Evolutionary conservation across 2,888 invertebrate genomes (phyloP).

Genomic region (Hemistola chrysoprasaria): DNA sequence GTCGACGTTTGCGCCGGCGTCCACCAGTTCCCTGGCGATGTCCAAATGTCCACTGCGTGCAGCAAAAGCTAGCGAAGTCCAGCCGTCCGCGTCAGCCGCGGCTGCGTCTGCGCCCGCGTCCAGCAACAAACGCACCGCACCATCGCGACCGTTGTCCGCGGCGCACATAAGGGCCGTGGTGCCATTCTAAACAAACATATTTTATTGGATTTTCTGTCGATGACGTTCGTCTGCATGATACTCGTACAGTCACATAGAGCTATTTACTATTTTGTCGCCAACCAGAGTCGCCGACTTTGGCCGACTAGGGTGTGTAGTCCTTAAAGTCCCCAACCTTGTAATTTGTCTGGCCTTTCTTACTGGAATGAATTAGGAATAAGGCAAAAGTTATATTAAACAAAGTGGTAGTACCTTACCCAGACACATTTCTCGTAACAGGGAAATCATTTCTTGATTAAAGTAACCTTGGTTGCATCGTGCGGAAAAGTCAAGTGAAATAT

Average conservation of each 20-base stretch:
- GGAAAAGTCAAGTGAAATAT: no score
- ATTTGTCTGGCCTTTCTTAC: no score
- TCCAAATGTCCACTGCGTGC: constrained; percentile 93
- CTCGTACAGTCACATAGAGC: no score
- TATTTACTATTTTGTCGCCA: no score
- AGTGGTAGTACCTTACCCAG: constrained; percentile 94
- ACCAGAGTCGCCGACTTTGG: no score
- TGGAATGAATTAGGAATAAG: no score
- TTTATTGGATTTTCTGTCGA: no score
- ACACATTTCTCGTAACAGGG: constrained; percentile 1
- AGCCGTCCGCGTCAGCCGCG: constrained; percentile 95
- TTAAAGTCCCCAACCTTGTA: no score
- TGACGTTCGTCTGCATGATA: no score
- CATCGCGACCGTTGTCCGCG: constrained; percentile 90
- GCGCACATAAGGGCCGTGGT: constrained; percentile 97
- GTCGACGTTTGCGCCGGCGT: constrained; percentile 92
- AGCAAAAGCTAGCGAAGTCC: constrained; percentile 95
- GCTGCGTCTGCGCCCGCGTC: constrained; percentile 96
- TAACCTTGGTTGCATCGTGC: no score
- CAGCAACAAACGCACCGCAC: constrained; percentile 92
- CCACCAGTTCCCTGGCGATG: constrained; percentile 90
- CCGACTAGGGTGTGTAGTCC: no score
- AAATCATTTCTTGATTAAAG: neutral
- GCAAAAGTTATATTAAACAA: no score
- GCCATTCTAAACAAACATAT: constrained; percentile 88